Conservation (phyloP, 2,888 invertebrate species). For the Noctua comes region DNA sequence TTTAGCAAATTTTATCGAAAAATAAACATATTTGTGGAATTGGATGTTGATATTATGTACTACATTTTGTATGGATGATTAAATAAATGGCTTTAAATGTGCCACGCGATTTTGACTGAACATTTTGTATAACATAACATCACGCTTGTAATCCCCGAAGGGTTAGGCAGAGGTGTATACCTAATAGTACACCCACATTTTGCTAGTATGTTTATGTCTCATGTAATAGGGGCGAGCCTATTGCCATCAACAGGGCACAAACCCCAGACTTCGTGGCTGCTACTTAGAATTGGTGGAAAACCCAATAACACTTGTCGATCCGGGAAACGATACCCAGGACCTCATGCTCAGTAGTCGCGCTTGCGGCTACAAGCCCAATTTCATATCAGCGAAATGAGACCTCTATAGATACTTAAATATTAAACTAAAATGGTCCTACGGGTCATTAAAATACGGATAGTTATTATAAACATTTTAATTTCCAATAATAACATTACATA, state of each 20-base stretch:
- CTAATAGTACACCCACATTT: background rate
- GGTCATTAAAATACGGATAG: conserved; percentile 21
- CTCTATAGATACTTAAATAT: too few species aligned
- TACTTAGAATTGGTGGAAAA: background rate
- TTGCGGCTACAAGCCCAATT: background rate
- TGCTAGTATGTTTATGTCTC: background rate
- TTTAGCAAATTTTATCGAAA: conserved; percentile 74
- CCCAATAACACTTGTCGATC: background rate
- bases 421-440: background rate
- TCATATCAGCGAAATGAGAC: background rate
- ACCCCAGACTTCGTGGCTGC: background rate
- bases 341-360: background rate
- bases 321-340: background rate
- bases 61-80: conserved; percentile 78
- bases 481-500: conserved; percentile 58
- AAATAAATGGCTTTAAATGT: conserved; percentile 82
- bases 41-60: conserved; percentile 65
- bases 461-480: conserved; percentile 53
- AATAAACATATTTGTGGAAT: conserved; percentile 65
- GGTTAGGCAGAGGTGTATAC: background rate
- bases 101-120: conserved; percentile 7
- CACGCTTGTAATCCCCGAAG: background rate
- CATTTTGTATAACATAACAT: background rate
- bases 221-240: background rate
- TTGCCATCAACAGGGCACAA: background rate